Base-by-base conservation (phyloP, 2,113 vertebrate species). In the Climacteris rufus region DNA sequence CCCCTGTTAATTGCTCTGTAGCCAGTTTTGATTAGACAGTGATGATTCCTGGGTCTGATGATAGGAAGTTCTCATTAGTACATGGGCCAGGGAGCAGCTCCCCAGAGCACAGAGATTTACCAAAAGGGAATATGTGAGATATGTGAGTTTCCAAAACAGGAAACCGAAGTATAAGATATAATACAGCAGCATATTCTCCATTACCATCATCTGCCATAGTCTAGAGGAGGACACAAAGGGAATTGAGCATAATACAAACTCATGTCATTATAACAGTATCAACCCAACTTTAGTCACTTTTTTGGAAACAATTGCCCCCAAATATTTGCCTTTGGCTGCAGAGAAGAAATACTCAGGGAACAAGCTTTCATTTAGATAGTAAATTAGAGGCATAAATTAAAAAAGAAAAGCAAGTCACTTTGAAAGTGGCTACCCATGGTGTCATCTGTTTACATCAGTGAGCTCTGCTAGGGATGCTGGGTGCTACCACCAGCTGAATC, bases 21-120 rank as follows among this genome's bases (percentile, higher is more conserved):
- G 35, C 59, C 71, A 49, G 5, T 86, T 94, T 53, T 81, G 92
- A 92, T 93, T 90, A 81, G 90, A 42, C 56, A 72, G 90, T 86
- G 89, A 66, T 95, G 71, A 93, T 70, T 94, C 59, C 45, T 74
- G 63, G 42, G 68, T 83, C 71, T 86, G 71, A 47, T 77, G 88
- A 94, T 59, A 81, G 88, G 83, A 86, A 90, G 37, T 86, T 15
- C 39, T 96, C 88, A 92, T 88, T 89, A 86, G 64, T 85, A 89
- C 30, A 11, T n/a, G 76, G 90, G 63, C 85, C 83, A 86, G 54
- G 63, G 85, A 94, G 75, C 79, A 90, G 95, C 3, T 92, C 92
- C 82, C 92, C 85, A 37, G 87, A 96, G 94, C 78, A 44, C 1
- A 33, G 88, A 30, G 15, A 0, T 79, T 91, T 64, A 52, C 44